Evolutionary conservation across 2,888 invertebrate species (phyloP).

Genomic region (Acanthopleura granulata): DNA sequence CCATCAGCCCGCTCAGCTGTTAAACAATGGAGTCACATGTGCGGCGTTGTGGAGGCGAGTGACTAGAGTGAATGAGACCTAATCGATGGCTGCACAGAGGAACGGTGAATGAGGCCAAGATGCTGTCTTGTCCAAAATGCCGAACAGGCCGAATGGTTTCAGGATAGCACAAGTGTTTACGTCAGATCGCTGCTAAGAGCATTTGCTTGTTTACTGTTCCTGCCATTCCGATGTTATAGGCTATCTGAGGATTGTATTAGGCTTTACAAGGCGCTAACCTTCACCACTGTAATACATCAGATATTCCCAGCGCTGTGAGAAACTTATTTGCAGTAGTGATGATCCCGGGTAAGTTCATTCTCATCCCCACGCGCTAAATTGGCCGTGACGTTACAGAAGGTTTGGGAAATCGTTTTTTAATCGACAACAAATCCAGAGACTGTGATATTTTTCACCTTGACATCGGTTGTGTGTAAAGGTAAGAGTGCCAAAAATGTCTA

Average conservation of each 20-base stretch:
- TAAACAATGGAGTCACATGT: not conserved
- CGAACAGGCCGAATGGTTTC: no score
- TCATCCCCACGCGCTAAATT: not conserved
- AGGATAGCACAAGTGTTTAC: not conserved
- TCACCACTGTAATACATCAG: no score
- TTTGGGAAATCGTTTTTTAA: conserved; percentile 13
- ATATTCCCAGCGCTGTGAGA: no score
- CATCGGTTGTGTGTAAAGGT: not conserved
- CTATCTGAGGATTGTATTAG: not conserved
- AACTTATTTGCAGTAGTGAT: no score
- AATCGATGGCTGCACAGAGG: no score
- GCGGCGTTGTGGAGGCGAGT: not conserved
- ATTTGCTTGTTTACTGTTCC: not conserved
- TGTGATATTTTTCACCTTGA: conserved; percentile 4
- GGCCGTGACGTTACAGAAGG: not conserved
- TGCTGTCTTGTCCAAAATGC: no score
- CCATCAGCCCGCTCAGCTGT: not conserved
- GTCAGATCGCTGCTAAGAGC: not conserved
- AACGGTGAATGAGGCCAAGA: not conserved
- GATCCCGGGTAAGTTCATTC: not conserved
- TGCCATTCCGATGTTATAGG: not conserved
- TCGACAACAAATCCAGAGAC: not conserved
- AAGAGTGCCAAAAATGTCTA: conserved; percentile 55
- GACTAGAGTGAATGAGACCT: no score
- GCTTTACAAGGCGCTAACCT: not conserved